A percentile compares a stretch with the other conserved stretches of the same genome.
Conservation (phyloP, 2,113 vertebrate genomes). For the Scortum barcoo region DNA sequence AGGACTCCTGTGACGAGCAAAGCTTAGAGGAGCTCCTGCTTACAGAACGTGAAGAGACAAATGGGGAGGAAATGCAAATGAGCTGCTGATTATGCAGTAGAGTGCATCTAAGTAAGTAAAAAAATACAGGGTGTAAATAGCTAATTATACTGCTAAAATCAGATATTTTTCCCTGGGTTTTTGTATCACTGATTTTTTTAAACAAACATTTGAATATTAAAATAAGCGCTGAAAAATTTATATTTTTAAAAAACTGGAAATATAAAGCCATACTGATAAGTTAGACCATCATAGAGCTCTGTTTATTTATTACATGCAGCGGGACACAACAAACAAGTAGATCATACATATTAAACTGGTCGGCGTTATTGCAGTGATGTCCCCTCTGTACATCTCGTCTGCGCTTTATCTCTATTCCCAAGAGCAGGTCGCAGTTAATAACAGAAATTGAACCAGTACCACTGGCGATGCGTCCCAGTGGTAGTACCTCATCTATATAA, state of each 20-base stretch:
- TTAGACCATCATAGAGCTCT: background rate
- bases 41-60: background rate
- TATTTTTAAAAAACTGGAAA: background rate
- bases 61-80: conserved; percentile 10
- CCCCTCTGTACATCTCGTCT: conserved; percentile 29
- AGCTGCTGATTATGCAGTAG: conserved; percentile 22
- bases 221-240: background rate
- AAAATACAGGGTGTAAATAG: background rate
- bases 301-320: conserved; percentile 32
- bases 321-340: background rate
- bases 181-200: background rate
- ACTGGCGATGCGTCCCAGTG: background rate
- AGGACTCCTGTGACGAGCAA: background rate
- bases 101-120: conserved; percentile 6
- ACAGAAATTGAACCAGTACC: conserved; percentile 28
- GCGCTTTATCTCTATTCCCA: conserved; percentile 5
- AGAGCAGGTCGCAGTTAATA: conserved; percentile 58
- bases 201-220: background rate
- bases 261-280: background rate
- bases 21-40: conserved; percentile 5
- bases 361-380: conserved; percentile 54
- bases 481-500: conserved; percentile 9
- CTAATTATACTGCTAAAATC: background rate
- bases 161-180: background rate
- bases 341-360: conserved; percentile 60